Evolutionary conservation across 1,140 invertebrate species (phyloP).

Genomic region (Stegodyphus dumicola): DNA sequence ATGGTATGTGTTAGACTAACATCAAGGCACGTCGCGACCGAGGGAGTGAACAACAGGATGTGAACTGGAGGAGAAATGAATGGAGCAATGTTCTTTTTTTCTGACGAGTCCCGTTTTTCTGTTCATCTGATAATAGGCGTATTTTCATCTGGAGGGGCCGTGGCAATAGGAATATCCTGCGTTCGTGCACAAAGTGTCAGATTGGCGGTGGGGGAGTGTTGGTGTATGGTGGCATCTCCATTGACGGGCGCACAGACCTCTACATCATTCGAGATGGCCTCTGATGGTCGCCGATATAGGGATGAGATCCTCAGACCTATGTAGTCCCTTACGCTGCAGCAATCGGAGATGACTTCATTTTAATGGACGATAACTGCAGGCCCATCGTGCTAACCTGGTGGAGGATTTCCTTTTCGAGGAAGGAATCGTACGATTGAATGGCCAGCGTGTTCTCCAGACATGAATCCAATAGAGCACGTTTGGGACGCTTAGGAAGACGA

Average conservation of each 20-base stretch:
- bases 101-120: not conserved
- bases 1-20: constrained; percentile 6
- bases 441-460: constrained; percentile 65
- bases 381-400: no score
- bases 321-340: constrained; percentile 3
- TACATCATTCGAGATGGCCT: constrained; percentile 5
- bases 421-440: constrained; percentile 52
- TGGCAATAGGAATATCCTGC: not conserved
- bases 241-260: not conserved
- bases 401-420: constrained; percentile 1
- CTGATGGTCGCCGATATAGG: constrained; percentile 6
- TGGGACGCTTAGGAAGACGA: not conserved
- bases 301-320: constrained; percentile 22
- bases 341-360: no score
- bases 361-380: no score
- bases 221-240: no score
- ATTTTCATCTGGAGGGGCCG: no score
- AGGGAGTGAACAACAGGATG: not conserved
- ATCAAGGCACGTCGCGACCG: not conserved
- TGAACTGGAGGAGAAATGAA: not conserved
- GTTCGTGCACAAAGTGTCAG: not conserved
- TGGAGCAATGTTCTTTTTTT: not conserved
- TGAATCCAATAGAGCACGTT: constrained; percentile 12
- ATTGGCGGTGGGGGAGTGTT: constrained; percentile 5
- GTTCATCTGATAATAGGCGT: not conserved